Base-by-base conservation (phyloP, 1,140 invertebrate genomes). In the Ylistrum balloti region DNA sequence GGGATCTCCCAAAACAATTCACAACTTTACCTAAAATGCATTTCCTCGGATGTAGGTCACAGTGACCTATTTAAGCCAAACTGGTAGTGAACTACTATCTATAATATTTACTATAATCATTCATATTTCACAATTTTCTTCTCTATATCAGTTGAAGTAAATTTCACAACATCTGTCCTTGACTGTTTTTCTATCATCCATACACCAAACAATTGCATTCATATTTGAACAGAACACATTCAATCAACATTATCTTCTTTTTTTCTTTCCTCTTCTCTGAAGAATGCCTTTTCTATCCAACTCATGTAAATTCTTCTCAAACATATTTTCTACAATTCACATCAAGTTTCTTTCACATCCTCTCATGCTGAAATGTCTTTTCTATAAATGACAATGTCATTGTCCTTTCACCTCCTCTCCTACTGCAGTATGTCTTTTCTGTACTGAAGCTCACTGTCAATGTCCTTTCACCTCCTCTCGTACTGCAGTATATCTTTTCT, bases 391-490 rank as follows among this genome's bases (percentile, higher is more conserved):
- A 20, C 35, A n/a, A 22, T 33, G 9, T 34, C 35, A 38, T 7
- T 13, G 15, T 13, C 33, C 33, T 33, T 33, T 33, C 74, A 85
- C 45, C 38, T 87, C 85, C 86, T 86, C 17, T 92, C 86, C 86
- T 92, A 92, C 9, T 88, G 33, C 33, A 90, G 34, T 88, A 91
- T 91, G 48, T 95, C 95, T 90, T 93, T 93, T 91, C 95, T 93
- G 45, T 96, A 95, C 41, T 96, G 95, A 0, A 99, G 96, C 92
- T 98, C 97, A 22, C 97, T 97, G 95, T 97, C n/a, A n/a, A n/a
- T n/a, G n/a, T n/a, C 33, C 33, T 33, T 33, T 33, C 74, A 85
- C 45, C 38, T 87, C 85, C 86, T 86, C 17, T 92, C 86, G 86
- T 92, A 92, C 9, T 88, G 33, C 33, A 90, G 34, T 88, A 91